A percentile compares a stretch with the other conserved stretches of the same genome.
Evolutionary conservation across 2,888 invertebrate genomes (phyloP).

Genomic region (Lochmaea capreae): DNA sequence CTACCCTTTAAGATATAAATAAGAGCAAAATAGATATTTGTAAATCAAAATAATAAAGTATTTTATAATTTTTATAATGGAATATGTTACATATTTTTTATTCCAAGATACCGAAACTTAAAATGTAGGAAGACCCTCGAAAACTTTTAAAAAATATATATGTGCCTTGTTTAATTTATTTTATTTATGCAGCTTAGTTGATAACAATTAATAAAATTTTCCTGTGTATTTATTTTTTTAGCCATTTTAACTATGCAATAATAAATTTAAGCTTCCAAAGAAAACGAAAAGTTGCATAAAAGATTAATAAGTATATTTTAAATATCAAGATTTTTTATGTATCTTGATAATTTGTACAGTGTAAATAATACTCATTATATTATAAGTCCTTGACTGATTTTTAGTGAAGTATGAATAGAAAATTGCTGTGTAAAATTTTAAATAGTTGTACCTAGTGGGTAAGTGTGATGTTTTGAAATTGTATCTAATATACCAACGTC

Average conservation of each 20-base stretch:
- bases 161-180: constrained; percentile 26
- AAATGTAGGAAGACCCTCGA: not conserved
- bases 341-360: constrained; percentile 37
- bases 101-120: too few relatives aligned
- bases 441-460: constrained; percentile 18
- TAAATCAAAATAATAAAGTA: too few relatives aligned
- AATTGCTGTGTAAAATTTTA: constrained; percentile 30
- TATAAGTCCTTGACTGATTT: constrained; percentile 44
- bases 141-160: constrained; percentile 23
- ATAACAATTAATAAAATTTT: not conserved
- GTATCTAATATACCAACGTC: constrained; percentile 10
- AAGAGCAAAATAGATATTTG: too few relatives aligned
- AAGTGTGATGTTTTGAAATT: constrained; percentile 24
- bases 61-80: too few relatives aligned
- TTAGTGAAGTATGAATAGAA: constrained; percentile 30
- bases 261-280: constrained; percentile 36
- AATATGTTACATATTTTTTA: too few relatives aligned
- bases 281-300: constrained; percentile 33
- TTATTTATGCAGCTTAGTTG: constrained; percentile 7
- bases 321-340: constrained; percentile 18
- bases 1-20: too few relatives aligned
- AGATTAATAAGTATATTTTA: constrained; percentile 30
- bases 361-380: constrained; percentile 40
- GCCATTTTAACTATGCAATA: constrained; percentile 13
- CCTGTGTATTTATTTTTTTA: constrained; percentile 20